A percentile compares a stretch with the other conserved stretches of the same genome.
These are phyloP conservation scores for Hyles euphorbiae DNA, from an alignment of 1,140 invertebrate species.

Conservation along the genomic window DNA sequence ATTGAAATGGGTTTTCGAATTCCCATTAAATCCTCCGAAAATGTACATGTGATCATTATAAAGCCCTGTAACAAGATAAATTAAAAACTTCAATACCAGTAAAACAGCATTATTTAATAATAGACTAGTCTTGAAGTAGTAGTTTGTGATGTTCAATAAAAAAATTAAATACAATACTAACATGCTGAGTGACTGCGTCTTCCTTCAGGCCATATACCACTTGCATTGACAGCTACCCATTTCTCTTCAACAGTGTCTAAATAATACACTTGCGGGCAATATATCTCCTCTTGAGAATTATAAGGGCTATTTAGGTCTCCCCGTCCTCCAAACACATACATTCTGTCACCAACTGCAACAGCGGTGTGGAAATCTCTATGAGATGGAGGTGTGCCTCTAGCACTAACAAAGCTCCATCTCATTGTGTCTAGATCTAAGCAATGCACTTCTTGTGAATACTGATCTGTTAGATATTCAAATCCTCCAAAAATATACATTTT, in stretches of 20 bases:
- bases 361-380: conserved; percentile 93
- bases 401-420: conserved; percentile 81
- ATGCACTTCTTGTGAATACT: conserved; percentile 88
- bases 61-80: conserved; percentile 74
- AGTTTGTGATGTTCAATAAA: too few relatives aligned
- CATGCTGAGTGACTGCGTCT: conserved; percentile 92
- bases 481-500: conserved; percentile 95
- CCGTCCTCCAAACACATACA: conserved; percentile 93
- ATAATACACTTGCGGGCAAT: conserved; percentile 86
- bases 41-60: conserved; percentile 87
- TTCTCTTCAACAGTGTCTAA: conserved; percentile 82
- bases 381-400: conserved; percentile 78
- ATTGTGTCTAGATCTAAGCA: conserved; percentile 84
- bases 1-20: conserved; percentile 85
- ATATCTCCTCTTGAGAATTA: conserved; percentile 83
- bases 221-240: conserved; percentile 79
- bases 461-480: conserved; percentile 86
- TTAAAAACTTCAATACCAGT: background rate
- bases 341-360: conserved; percentile 81
- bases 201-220: conserved; percentile 80
- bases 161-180: conserved; percentile 62
- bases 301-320: conserved; percentile 81
- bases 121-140: too few relatives aligned
- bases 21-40: conserved; percentile 92
- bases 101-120: too few relatives aligned